A percentile compares a stretch with the other conserved stretches of the same genome.
Conservation (phyloP, 2,797 vertebrate species). For the Smutsia gigantea region DNA sequence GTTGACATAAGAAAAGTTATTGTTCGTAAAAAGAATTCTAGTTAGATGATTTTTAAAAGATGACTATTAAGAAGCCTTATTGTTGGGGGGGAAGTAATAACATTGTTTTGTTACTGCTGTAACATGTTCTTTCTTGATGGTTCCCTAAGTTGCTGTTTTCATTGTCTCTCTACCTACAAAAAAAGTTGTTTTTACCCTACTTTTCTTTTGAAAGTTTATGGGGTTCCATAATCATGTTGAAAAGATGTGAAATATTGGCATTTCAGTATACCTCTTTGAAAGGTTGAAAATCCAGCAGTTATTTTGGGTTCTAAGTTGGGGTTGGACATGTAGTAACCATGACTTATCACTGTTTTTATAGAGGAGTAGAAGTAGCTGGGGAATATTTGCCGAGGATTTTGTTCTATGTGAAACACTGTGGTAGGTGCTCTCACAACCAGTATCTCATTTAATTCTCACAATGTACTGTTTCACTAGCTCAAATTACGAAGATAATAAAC, state of each 20-base stretch:
- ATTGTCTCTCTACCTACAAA: neutral
- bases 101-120: neutral
- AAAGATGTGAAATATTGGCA: neutral
- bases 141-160: conserved; percentile 23
- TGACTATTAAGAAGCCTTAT: neutral
- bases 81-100: neutral
- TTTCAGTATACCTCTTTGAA: neutral
- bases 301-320: neutral
- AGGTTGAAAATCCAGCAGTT: neutral
- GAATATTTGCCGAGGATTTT: conserved; percentile 19
- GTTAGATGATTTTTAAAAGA: neutral
- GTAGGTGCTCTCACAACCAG: conserved; percentile 5
- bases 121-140: neutral
- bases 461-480: conserved; percentile 18
- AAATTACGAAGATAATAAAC: neutral
- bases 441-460: conserved; percentile 34
- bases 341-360: neutral
- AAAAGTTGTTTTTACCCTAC: neutral
- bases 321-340: neutral
- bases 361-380: neutral
- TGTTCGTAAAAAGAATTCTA: neutral
- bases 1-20: neutral
- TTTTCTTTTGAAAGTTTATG: conserved; percentile 32
- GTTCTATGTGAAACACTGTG: neutral
- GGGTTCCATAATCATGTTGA: neutral